Conservation (phyloP, 64 coral and sea anemone genomes). For the Pocillopora verrucosa region DNA sequence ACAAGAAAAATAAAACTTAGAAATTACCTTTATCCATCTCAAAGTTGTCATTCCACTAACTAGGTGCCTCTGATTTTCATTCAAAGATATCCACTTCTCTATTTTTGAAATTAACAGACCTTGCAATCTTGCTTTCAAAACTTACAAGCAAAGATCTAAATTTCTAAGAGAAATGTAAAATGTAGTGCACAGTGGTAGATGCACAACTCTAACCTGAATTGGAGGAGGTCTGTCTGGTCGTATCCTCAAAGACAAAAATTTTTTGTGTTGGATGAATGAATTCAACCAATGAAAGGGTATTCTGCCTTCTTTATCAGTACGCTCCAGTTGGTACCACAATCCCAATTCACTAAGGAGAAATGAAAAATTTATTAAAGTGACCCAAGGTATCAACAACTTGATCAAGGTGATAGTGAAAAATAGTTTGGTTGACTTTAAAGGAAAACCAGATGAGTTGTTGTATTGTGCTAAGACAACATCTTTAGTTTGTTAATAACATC, state of each 20-base stretch:
- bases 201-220: slow-evolving; percentile 2
- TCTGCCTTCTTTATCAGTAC: slow-evolving; percentile 15
- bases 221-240: slow-evolving; percentile 44
- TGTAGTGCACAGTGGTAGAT: background rate
- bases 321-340: slow-evolving; percentile 14
- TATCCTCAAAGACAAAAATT: slow-evolving; percentile 13
- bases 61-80: background rate
- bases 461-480: too few species aligned
- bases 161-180: background rate
- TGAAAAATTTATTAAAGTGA: background rate
- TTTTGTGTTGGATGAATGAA: slow-evolving; percentile 31
- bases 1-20: background rate
- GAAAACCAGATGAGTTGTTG: too few species aligned
- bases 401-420: too few species aligned
- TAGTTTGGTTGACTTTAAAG: too few species aligned
- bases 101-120: too few species aligned
- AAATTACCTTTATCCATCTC: too few species aligned
- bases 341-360: slow-evolving; percentile 1
- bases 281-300: slow-evolving; percentile 28
- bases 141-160: background rate
- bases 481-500: too few species aligned
- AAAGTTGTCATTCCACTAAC: background rate
- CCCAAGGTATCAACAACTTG: too few species aligned
- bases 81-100: background rate
- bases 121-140: too few species aligned